A percentile compares a stretch with the other conserved stretches of the same genome.
Evolutionary conservation across 2,888 invertebrate species (phyloP).

Genomic region (Drosophila cracens): DNA sequence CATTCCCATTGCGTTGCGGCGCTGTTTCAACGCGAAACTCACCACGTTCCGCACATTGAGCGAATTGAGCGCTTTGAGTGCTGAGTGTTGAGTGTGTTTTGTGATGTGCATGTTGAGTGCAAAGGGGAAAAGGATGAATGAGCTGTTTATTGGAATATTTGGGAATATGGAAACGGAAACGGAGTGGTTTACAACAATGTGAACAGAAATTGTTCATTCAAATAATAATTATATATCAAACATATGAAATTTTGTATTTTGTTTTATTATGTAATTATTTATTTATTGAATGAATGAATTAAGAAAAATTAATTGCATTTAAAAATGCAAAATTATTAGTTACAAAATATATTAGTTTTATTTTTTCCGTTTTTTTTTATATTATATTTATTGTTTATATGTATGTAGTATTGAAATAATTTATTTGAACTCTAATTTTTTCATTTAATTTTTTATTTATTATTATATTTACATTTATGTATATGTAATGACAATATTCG

Average conservation of each 20-base stretch:
- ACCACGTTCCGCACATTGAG: constrained; percentile 56
- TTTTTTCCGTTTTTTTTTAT: background rate
- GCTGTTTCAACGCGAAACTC: constrained; percentile 32
- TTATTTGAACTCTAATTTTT: background rate
- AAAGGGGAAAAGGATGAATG: constrained; percentile 7
- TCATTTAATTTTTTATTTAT: too few relatives aligned
- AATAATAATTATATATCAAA: background rate
- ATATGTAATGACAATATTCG: too few relatives aligned
- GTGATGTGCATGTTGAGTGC: constrained; percentile 1
- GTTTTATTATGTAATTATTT: background rate
- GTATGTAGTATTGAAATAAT: background rate
- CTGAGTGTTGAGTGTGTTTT: background rate
- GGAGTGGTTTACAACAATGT: background rate
- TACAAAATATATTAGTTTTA: background rate
- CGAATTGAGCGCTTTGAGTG: constrained; percentile 9
- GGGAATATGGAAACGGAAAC: background rate
- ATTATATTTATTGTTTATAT: background rate
- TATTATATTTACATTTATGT: too few relatives aligned
- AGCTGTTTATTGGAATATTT: constrained; percentile 23
- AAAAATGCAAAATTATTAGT: background rate
- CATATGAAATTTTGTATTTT: background rate
- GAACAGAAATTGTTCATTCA: background rate
- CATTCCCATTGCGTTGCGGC: constrained; percentile 55
- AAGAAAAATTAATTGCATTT: background rate
- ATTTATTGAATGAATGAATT: background rate